Base-by-base conservation (phyloP, 2,888 invertebrate species). In the Parasteatoda lunata region DNA sequence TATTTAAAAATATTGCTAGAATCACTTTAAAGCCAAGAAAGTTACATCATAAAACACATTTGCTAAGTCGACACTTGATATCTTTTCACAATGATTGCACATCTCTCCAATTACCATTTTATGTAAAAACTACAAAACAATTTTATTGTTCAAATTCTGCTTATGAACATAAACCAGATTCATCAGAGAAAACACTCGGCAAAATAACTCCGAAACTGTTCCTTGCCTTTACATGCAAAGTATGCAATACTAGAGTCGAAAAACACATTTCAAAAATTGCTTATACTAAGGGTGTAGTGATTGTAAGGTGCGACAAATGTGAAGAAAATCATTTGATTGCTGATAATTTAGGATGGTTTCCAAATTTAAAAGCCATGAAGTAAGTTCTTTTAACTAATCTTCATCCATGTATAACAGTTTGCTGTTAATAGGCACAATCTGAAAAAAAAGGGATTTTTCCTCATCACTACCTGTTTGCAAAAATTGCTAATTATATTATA, bases 341-440 rank as follows among this genome's bases (percentile, higher is more conserved):
- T 0, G 98, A 99, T 91, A 98, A 99, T 92, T 93, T 99, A 1
- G 96, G 96, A 89, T 99, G 98, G 98, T 99, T 98, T 91, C 93
- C 94, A 0, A 96, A 97, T 91, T 93, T 96, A 91, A 90, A 93
- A 52, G 75, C 83, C 6, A 76, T 71, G 76, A 89, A 78, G 87
- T 89, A 84, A 54, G 11, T 7, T 59, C 11, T 4, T 59, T 59
- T 9, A 59, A 59, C n/a, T 30, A 30, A 30, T 30, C 30, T 30
- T 30, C 30, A 30, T 30, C 2, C 30, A 30, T 30, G 2, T 30
- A 30, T 30, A 30, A 0, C 30, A 30, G 30, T 30, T 2, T 30
- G 0, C 30, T 2, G 30, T 30, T 30, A 30, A 1, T 30, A 30
- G 30, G 1, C 2, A 2, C 30, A 2, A 30, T 30, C 30, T 30